Evolutionary conservation across 2,797 vertebrate species (phyloP).

Genomic region (Octomys mimax): DNA sequence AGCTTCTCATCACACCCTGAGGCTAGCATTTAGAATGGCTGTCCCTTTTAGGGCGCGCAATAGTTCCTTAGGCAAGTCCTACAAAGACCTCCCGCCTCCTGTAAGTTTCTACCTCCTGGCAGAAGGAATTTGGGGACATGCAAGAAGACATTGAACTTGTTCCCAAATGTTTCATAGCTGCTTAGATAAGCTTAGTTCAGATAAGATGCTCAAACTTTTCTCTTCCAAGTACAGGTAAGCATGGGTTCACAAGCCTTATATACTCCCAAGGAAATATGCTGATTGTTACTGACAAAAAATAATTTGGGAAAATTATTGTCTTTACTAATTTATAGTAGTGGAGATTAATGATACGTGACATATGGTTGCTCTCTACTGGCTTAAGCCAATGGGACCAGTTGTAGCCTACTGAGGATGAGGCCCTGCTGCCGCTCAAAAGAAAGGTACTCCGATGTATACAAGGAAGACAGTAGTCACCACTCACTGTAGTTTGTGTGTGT

Average conservation of each 20-base stretch:
- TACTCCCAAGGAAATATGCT: conserved; percentile 12
- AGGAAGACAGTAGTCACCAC: not conserved
- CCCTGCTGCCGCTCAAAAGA: not conserved
- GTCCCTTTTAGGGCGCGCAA: not conserved
- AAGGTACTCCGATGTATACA: not conserved
- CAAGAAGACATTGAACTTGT: not conserved
- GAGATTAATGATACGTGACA: not conserved
- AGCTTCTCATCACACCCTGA: not conserved
- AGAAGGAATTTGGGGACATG: not conserved
- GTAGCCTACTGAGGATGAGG: not conserved
- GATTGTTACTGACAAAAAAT: not conserved
- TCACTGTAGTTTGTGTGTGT: too few species aligned
- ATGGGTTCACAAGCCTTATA: not conserved
- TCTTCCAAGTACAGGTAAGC: not conserved
- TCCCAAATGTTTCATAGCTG: not conserved
- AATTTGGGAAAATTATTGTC: not conserved
- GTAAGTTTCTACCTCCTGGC: not conserved
- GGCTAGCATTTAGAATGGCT: not conserved
- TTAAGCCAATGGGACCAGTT: not conserved
- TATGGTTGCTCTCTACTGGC: not conserved
- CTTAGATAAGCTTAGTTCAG: not conserved
- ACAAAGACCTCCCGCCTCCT: not conserved
- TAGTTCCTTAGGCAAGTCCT: not conserved
- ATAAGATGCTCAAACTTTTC: not conserved
- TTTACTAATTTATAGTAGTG: not conserved